A percentile compares a stretch with the other conserved stretches of the same genome.
phyloP scores from a whole-genome alignment of 2,797 vertebrate species.

The Chlorospingus semifuscus region DNA sequence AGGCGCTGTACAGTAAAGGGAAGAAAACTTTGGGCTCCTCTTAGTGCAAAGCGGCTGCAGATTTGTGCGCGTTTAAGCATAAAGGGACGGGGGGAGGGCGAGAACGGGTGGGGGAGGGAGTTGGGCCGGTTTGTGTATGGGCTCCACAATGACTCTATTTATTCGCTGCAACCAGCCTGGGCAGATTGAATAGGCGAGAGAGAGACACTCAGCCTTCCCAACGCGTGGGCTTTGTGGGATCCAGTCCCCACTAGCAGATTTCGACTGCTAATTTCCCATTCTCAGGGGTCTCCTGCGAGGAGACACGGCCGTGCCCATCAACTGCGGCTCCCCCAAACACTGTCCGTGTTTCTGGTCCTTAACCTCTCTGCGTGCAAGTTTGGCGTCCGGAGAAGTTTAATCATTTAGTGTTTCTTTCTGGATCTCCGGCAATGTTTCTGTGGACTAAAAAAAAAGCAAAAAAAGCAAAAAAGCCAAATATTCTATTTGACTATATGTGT shows the following conservation, averaged over 20 bases:
- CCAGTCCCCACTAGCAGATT: conserved; percentile 50
- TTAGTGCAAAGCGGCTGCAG: conserved; percentile 29
- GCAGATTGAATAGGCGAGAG: conserved; percentile 64
- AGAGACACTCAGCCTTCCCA: conserved; percentile 58
- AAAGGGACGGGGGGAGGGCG: conserved; percentile 68
- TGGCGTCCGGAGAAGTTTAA: background rate
- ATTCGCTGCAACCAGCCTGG: conserved; percentile 62
- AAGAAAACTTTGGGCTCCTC: conserved; percentile 46
- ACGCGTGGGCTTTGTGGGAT: conserved; percentile 66
- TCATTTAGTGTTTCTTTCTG: background rate
- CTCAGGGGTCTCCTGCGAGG: background rate
- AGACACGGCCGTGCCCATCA: background rate
- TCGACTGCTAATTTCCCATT: conserved; percentile 45
- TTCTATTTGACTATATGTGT: background rate
- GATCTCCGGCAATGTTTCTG: background rate
- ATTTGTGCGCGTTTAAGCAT: conserved; percentile 69
- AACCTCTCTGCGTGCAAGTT: background rate
- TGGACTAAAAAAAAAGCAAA: background rate
- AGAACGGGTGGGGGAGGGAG: conserved; percentile 62
- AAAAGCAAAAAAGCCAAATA: background rate
- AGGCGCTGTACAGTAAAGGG: background rate
- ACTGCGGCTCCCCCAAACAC: background rate
- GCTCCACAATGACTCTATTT: conserved; percentile 73
- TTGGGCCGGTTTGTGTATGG: conserved; percentile 61
- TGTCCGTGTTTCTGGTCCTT: background rate